These are phyloP conservation scores for Tipula helvola DNA, from an alignment of 2,888 invertebrate species.

Conservation along the genomic window DNA sequence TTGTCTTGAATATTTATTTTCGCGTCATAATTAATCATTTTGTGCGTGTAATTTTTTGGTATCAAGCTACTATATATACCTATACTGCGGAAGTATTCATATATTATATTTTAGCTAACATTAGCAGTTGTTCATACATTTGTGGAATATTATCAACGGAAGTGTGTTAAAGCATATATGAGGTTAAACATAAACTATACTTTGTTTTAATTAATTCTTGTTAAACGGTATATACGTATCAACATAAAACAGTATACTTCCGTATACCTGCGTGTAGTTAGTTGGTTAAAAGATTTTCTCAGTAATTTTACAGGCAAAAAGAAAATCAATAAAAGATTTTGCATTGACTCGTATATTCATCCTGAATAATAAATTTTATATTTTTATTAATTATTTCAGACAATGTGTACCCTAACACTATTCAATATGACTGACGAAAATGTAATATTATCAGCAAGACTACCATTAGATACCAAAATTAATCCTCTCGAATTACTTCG, in stretches of 20 bases:
- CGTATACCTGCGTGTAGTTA: not conserved
- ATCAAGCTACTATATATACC: not conserved
- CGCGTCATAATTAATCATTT: not conserved
- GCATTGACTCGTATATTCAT: not conserved
- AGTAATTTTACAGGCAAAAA: constrained; percentile 19
- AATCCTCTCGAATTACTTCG: constrained; percentile 53
- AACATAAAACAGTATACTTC: not conserved
- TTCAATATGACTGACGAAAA: constrained; percentile 81
- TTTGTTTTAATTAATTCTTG: not conserved
- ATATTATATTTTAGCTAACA: not conserved
- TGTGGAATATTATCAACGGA: not conserved
- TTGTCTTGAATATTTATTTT: too few species aligned
- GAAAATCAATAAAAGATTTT: not conserved
- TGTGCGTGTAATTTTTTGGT: not conserved
- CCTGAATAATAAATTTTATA: constrained; percentile 11
- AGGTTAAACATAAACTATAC: not conserved
- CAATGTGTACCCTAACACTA: constrained; percentile 69
- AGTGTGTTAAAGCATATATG: not conserved
- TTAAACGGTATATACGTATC: not conserved
- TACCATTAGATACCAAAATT: constrained; percentile 49
- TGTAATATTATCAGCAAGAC: constrained; percentile 71
- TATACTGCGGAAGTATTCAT: not conserved
- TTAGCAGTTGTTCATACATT: not conserved
- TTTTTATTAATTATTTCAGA: constrained; percentile 41
- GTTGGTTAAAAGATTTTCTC: not conserved